Base-by-base conservation (phyloP, 2,113 vertebrate species). In the Cygnus atratus region DNA sequence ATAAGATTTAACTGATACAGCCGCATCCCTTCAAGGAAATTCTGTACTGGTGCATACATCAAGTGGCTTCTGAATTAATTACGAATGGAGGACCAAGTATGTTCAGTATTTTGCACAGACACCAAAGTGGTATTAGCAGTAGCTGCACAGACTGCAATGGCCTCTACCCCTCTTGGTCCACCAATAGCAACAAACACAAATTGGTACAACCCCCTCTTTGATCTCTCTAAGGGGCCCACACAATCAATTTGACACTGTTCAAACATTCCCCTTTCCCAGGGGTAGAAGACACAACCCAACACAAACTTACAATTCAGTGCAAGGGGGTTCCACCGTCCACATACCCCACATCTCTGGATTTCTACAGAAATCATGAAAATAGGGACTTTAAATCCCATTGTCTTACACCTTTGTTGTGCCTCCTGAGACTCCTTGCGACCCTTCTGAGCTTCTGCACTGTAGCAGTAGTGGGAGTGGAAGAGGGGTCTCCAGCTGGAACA, bases 331-430 rank as follows among this genome's bases (percentile, higher is more conserved):
- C 33, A 71, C 35, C 28, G 44, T 25, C 46, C 31, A 62, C 15
- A 4, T 15, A 17, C 10, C 39, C 46, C 31, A 50, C 10, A 48
- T 3, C 2, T 12, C 9, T 10, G 13, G 13, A 68, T 19, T 68
- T 72, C 3, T 8, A 55, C 31, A 75, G 50, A 43, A 20, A 61
- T 8, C 22, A 7, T 50, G 31, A 75, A 83, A 59, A n/a, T 1
- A 41, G 15, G 16, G 4, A 65, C 55, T 75, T 68, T 20, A 74
- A 90, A 58, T 41, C 20, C 12, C 11, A 13, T 10, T 18, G 8
- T 58, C 11, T 33, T 61, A 19, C 52, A 33, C 28, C 28, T 67
- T 82, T 0, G 0, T 13, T 73, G 66, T 35, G 48, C 3, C 12
- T 18, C 24, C 9, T 15, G 4, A 63, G 48, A 11, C 16, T 67